Evolutionary conservation across 53 echinoderm and acorn worm genomes (phyloP), one percentile per base, ranked within the genome.

Genomic region (Stichopus horrens): DNA sequence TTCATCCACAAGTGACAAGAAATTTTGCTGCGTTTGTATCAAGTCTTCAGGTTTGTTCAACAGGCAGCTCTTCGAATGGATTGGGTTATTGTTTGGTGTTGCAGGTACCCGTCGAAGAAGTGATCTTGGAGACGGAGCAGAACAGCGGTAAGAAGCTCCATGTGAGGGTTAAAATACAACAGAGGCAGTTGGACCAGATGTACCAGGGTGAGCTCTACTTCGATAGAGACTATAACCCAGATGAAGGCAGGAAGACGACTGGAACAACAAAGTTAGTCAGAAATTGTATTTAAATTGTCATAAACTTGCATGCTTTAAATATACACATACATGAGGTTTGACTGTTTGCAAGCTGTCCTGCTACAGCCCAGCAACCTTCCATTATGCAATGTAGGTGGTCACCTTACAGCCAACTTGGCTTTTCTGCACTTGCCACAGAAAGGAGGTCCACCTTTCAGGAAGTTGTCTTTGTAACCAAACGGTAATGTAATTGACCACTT

Each of bases 171-270:
- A 94, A 93, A 54, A 97, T 97, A 80, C 92, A 93, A 58, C 95
- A 97, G 67, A 83, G 95, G 65, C 95, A 94, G 88, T 74, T 93
- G 55, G 97, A 97, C 87, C 92, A 93, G 87, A 95, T 92, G 78
- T 97, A 97, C 86, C 92, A 94, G 52, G 97, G 97, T 82, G 97
- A 97, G 88, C 90, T 95, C 18, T 97, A 97, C 86, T 92, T 92
- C 67, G 97, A 97, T 60, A 91, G 95, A 57, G 95, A 97, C 77
- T 95, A 95, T 76, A 95, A 95, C 73, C 88, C 94, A 22, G 88
- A 92, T 58, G 94, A 93, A 67, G 92, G 90, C 75, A 91, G 89
- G 63, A 93, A 88, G 82, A 88, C 90, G 18, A 90, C 92, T 54
- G 93, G 89, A 74, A 91, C 95, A n/a, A 90, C 88, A 75, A 92